Base-by-base conservation (phyloP, 2,113 vertebrate species). In the Phylloscopus trochilus region DNA sequence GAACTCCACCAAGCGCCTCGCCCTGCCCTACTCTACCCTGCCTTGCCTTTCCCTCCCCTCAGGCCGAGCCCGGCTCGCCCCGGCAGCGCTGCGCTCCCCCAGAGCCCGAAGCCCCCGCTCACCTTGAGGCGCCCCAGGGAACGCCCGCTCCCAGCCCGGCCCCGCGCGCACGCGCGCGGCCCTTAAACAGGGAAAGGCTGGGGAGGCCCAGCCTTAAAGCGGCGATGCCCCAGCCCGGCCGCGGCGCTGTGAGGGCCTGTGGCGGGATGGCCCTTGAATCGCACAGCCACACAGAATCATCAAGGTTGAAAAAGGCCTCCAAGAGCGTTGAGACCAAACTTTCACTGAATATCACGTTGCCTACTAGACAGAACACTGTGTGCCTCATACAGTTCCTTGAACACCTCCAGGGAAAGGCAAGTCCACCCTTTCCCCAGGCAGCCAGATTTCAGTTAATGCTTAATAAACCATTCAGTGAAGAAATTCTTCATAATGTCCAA, bases 171-270 rank as follows among this genome's bases (percentile, higher is more conserved):
- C 3, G 69, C 80, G 51, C 64, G 15, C 6, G 5, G 4, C 0
- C 23, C 63, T 84, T 64, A 58, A 58, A 72, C 51, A 11, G 33
- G 78, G 37, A 18, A 58, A 21, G 2, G 5, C 15, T 0, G 44
- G 1, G 2, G 1, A 0, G 12, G 0, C 0, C 19, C 3, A 0
- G 0, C 11, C 7, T 84, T 73, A 72, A 90, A 84, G 66, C 44
- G 74, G 74, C 66, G 16, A 64, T 58, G 43, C 0, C 7, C 21
- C 5, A 18, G 17, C 14, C 4, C 2, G 46, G 2, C 7, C 4
- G 4, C 2, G 4, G 7, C 0, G 7, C 0, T 0, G 15, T 6
- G 30, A 15, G 7, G 51, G 4, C 6, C 7, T 10, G 46, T 3
- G 53, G 39, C 0, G 13, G 30, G 9, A 3, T 2, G 0, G 1